Percentiles rank a stretch among this genome's conserved stretches.
Conservation (phyloP, 2,113 vertebrate species). For the Mormoops blainvillei region DNA sequence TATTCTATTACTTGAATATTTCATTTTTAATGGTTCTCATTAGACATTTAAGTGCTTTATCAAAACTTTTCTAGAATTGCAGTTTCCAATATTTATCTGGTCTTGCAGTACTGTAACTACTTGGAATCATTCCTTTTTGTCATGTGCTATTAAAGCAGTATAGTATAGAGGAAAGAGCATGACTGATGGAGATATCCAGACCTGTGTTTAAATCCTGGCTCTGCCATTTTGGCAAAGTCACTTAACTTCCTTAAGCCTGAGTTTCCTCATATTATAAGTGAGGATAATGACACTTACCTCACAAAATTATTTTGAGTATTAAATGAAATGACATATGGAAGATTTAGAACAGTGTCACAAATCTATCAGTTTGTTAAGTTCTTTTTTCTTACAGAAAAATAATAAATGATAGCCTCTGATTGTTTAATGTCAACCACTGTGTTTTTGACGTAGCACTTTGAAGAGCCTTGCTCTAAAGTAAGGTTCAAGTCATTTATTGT, state of each 20-base stretch:
- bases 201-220: neutral
- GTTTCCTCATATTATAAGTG: neutral
- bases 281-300: neutral
- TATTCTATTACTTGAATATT: neutral
- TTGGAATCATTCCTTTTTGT: constrained; percentile 26
- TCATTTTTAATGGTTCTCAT: neutral
- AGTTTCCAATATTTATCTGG: neutral
- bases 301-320: constrained; percentile 1
- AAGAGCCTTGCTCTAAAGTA: constrained; percentile 2
- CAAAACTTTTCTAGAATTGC: constrained; percentile 5
- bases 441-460: constrained; percentile 5
- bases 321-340: neutral
- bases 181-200: neutral
- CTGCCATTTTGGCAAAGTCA: neutral
- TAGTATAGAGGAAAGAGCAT: neutral
- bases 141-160: neutral
- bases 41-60: neutral
- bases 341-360: neutral
- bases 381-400: constrained; percentile 13
- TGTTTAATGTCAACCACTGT: neutral
- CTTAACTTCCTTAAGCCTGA: neutral
- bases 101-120: neutral
- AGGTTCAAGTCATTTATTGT: constrained; percentile 14
- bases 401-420: neutral
- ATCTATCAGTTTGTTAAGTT: neutral